These are phyloP conservation scores for Poecilus cupreus DNA, from an alignment of 2,888 invertebrate species.

Conservation along the genomic window DNA sequence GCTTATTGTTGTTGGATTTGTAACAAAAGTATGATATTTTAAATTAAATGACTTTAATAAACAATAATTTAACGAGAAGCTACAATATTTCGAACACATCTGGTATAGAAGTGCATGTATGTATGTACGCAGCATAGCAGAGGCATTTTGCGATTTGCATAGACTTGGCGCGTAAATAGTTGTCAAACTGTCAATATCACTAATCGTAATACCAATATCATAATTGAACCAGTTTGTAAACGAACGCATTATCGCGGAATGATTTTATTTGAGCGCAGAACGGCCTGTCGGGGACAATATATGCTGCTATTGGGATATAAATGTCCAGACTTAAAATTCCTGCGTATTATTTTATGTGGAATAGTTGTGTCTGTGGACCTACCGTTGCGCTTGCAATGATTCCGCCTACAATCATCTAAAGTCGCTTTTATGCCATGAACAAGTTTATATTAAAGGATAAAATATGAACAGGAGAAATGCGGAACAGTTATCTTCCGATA, in stretches of 20 bases:
- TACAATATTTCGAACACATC: not conserved
- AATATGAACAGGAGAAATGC: not conserved
- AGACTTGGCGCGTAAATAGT: slow-evolving; percentile 24
- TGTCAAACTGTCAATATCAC: slow-evolving; percentile 54
- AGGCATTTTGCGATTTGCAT: slow-evolving; percentile 1
- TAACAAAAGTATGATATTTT: too few relatives aligned
- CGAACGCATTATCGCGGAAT: slow-evolving; percentile 44
- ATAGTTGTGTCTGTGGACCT: slow-evolving; percentile 29
- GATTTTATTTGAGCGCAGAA: slow-evolving; percentile 36
- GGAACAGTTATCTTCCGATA: slow-evolving; percentile 18
- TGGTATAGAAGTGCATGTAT: not conserved
- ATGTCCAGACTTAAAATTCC: slow-evolving; percentile 30
- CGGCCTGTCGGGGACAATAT: slow-evolving; percentile 40
- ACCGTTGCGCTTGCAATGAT: slow-evolving; percentile 39
- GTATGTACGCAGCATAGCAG: too few relatives aligned
- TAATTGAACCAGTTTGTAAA: slow-evolving; percentile 57
- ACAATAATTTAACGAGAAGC: too few relatives aligned
- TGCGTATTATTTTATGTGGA: slow-evolving; percentile 19
- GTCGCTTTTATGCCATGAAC: not conserved
- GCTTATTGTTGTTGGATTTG: too few relatives aligned
- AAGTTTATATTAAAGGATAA: slow-evolving; percentile 36
- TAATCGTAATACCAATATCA: slow-evolving; percentile 53
- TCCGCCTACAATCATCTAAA: slow-evolving; percentile 26
- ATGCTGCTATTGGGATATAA: slow-evolving; percentile 37
- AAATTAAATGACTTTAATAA: too few relatives aligned